These are phyloP conservation scores for Lepus oiostolus DNA, from an alignment of 2,797 vertebrate species.

Conservation along the genomic window DNA sequence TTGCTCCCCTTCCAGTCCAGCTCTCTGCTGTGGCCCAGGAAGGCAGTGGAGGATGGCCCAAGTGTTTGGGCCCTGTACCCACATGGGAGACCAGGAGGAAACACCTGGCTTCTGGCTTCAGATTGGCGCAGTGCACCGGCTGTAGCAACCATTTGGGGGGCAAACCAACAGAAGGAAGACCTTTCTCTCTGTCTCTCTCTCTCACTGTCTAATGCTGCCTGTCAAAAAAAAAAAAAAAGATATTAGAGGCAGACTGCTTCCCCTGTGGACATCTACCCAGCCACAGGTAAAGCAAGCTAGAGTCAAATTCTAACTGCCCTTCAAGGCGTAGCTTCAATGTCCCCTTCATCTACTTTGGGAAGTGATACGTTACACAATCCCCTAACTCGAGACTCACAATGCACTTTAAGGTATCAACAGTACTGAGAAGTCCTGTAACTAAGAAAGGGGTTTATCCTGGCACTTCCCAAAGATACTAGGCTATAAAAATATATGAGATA, in stretches of 20 bases:
- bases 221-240: background rate
- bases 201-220: no score
- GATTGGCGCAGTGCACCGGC: no score
- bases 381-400: background rate
- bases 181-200: no score
- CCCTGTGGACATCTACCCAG: background rate
- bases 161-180: no score
- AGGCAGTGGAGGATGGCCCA: no score
- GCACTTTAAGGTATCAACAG: background rate
- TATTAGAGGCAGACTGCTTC: background rate
- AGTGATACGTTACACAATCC: background rate
- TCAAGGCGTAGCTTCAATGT: background rate
- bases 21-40: no score
- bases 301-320: background rate
- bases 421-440: background rate
- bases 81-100: no score
- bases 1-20: no score
- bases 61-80: no score
- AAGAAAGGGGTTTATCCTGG: background rate
- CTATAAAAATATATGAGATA: background rate
- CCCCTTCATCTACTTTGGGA: background rate
- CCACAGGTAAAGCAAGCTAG: background rate
- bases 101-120: no score
- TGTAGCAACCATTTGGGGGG: no score
- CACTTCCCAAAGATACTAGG: slow-evolving; percentile 32